Evolutionary conservation across 2,888 invertebrate species (phyloP), one percentile per base, ranked within the genome.

Genomic region (Drosophila buzzatii): DNA sequence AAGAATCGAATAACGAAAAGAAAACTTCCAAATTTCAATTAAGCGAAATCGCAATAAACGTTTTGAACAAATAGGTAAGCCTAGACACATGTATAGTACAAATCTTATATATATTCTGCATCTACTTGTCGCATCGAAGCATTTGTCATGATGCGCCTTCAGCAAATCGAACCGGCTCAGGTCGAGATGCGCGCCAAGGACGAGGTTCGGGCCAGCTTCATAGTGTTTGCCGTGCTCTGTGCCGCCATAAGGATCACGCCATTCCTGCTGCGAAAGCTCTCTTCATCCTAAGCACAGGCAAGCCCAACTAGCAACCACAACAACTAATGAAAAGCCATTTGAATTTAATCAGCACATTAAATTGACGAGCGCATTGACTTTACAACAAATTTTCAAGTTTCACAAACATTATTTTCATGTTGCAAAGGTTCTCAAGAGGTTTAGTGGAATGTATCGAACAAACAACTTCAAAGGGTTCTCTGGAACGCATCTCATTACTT

Each of bases 211-310:
- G 76, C 70, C 37, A 85, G 45, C 49, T 42, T 90, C 6, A 56
- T 88, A 5, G 44, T 85, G 1, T 85, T 90, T 7, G 70, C 55
- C 6, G 37, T 73, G 8, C 39, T 88, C 27, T 85, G 86, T 52
- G 71, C 71, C 0, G 42, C 74, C 5, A 76, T 85, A 18, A 62
- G 90, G 9, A 14, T 85, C 16, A 44, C 52, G 8, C 77, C 89
- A 1, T 39, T 70, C 16, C 14, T 85, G 14, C 0, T 82, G n/a
- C 65, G 73, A 31, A 71, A 69, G 27, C 14, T 75, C n/a, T 23
- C 45, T 2, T 73, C 3, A 1, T 60, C 3, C 12, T 12, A 35
- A n/a, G 12, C 23, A n/a, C 23, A 10, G 16, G 2, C 35, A 5
- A 16, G 10, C 39, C 39, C 3, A 27, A 16, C 23, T 3, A 3